Evolutionary conservation across 2,797 vertebrate genomes (phyloP).

Genomic region (Dryobates pubescens): DNA sequence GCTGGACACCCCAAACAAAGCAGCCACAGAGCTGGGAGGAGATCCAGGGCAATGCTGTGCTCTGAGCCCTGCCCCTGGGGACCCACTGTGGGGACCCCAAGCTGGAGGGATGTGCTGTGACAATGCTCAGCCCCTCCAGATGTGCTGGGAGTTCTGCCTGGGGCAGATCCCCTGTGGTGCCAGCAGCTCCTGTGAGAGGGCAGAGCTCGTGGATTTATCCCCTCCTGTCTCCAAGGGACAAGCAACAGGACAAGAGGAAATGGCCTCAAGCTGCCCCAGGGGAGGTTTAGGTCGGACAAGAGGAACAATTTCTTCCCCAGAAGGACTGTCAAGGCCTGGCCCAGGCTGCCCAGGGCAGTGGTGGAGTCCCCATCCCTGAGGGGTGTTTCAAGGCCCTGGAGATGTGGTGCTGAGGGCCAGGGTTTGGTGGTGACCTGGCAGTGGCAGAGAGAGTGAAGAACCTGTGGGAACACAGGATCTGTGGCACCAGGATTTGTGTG

Average conservation of each 20-base stretch:
- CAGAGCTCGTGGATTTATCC: not conserved
- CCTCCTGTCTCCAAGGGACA: no score
- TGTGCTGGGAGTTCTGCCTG: accelerated
- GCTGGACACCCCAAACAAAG: not conserved
- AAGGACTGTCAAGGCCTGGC: no score
- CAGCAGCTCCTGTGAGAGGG: not conserved
- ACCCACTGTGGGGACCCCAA: accelerated
- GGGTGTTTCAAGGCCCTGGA: no score
- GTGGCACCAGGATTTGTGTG: not conserved
- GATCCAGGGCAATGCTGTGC: accelerated
- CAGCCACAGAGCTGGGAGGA: not conserved
- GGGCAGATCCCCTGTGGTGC: accelerated
- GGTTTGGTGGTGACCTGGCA: no score
- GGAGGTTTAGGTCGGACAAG: no score
- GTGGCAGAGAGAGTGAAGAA: not conserved
- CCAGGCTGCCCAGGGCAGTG: no score
- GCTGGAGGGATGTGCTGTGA: not conserved
- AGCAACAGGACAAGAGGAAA: no score
- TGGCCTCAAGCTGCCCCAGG: no score
- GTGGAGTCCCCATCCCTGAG: no score
- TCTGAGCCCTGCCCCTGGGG: no score
- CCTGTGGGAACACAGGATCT: not conserved
- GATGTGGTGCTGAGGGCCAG: no score
- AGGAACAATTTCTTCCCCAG: no score
- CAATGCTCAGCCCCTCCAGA: not conserved